Evolutionary conservation across 2,797 vertebrate genomes (phyloP).

Genomic region (Phrynocephalus forsythii): DNA sequence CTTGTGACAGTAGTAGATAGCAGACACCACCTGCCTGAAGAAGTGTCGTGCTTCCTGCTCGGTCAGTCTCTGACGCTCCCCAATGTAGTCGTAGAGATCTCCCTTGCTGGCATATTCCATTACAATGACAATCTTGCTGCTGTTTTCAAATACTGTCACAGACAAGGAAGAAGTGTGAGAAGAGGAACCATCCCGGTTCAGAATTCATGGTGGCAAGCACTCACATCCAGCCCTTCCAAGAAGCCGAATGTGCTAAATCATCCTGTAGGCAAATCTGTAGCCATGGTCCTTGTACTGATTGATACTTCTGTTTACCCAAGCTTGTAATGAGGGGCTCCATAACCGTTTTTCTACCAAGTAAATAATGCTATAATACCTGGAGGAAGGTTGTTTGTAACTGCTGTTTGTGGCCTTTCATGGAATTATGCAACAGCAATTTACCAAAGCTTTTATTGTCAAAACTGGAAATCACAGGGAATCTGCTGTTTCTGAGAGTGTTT

Average conservation of each 20-base stretch:
- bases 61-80: constrained; percentile 84
- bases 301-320: background rate
- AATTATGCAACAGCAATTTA: accelerated
- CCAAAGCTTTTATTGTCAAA: background rate
- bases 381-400: accelerated
- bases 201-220: too few relatives aligned
- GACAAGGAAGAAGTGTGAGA: background rate
- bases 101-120: constrained; percentile 96
- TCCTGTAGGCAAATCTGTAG: background rate
- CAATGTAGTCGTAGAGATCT: constrained; percentile 95
- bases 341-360: background rate
- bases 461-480: background rate
- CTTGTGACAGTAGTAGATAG: constrained; percentile 94
- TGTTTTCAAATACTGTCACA: constrained; percentile 94
- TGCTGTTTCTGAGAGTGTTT: constrained; percentile 32
- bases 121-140: constrained; percentile 96
- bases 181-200: background rate
- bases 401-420: accelerated
- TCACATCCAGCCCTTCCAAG: too few relatives aligned
- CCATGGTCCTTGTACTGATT: constrained; percentile 2
- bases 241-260: background rate
- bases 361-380: accelerated
- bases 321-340: background rate
- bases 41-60: constrained; percentile 90
- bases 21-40: constrained; percentile 95